Conservation (phyloP, 2,113 vertebrate species). For the Gasterosteus nipponicus region DNA sequence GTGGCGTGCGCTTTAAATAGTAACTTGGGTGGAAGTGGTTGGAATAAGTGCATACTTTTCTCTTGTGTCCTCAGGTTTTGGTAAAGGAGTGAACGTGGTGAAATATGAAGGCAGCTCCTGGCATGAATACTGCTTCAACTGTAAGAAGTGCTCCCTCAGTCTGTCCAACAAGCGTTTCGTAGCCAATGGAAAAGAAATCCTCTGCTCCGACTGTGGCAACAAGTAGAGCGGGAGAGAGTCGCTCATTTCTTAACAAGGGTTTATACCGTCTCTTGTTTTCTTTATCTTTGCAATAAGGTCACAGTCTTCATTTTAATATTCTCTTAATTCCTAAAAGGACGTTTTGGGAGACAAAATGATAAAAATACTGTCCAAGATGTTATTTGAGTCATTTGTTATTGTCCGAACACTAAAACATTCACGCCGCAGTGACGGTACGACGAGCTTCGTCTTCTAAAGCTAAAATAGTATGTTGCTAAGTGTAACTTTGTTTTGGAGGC, state of each 20-base stretch:
- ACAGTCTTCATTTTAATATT: slow-evolving; percentile 19
- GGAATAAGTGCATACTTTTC: neutral
- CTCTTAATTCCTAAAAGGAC: neutral
- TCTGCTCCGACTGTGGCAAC: slow-evolving; percentile 91
- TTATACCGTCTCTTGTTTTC: neutral
- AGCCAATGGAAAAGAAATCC: slow-evolving; percentile 85
- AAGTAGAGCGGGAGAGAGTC: slow-evolving; percentile 78
- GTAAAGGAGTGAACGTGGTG: slow-evolving; percentile 95
- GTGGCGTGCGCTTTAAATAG: neutral
- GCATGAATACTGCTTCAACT: slow-evolving; percentile 98
- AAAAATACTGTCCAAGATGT: neutral
- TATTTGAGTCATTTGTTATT: neutral
- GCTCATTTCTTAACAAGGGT: too few relatives aligned
- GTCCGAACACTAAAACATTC: neutral
- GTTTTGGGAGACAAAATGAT: neutral
- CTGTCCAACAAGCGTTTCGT: slow-evolving; percentile 94
- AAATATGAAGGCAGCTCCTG: slow-evolving; percentile 93
- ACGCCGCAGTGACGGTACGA: neutral
- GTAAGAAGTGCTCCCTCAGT: slow-evolving; percentile 90
- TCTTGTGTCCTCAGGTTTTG: slow-evolving; percentile 78
- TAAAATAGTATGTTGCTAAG: neutral
- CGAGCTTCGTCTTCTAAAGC: neutral
- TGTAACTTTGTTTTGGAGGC: neutral
- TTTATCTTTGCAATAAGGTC: neutral
- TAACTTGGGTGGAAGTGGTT: neutral